A percentile compares a stretch with the other conserved stretches of the same genome.
Conservation (phyloP, 1,140 invertebrate genomes). For the Temnothorax curvispinosus region DNA sequence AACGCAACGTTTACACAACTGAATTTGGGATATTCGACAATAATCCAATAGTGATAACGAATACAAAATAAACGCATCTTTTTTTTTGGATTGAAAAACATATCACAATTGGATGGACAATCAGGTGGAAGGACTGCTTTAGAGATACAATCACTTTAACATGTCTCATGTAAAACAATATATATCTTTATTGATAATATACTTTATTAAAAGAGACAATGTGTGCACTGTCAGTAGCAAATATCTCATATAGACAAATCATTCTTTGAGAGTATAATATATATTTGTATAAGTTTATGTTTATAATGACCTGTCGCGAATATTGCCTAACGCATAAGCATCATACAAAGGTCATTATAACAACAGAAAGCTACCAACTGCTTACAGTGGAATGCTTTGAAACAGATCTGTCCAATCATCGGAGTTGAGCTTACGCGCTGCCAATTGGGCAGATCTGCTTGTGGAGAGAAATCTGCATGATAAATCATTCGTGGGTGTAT, state of each 20-base stretch:
- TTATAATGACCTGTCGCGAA: constrained; percentile 56
- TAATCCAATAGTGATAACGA: background rate
- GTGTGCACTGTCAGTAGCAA: constrained; percentile 72
- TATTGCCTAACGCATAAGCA: constrained; percentile 12
- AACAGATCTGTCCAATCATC: constrained; percentile 40
- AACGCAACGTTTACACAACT: background rate
- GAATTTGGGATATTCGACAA: background rate
- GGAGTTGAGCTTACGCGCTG: background rate
- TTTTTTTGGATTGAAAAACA: background rate
- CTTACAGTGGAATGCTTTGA: constrained; percentile 79
- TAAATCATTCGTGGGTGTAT: constrained; percentile 72
- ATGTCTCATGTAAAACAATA: constrained; percentile 38
- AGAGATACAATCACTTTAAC: constrained; percentile 14
- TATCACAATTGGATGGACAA: background rate
- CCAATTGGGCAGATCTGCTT: constrained; percentile 30
- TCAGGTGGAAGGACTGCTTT: background rate
- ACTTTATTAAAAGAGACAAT: constrained; percentile 76
- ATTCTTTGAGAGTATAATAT: constrained; percentile 64
- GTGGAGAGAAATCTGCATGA: constrained; percentile 67
- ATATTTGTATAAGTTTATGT: constrained; percentile 62
- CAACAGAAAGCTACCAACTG: constrained; percentile 74
- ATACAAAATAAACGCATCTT: background rate
- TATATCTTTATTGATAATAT: constrained; percentile 66
- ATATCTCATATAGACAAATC: constrained; percentile 69
- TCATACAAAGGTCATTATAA: constrained; percentile 67